These are phyloP conservation scores for Setophaga kirtlandii DNA, from an alignment of 2,113 vertebrate genomes.

Conservation along the genomic window DNA sequence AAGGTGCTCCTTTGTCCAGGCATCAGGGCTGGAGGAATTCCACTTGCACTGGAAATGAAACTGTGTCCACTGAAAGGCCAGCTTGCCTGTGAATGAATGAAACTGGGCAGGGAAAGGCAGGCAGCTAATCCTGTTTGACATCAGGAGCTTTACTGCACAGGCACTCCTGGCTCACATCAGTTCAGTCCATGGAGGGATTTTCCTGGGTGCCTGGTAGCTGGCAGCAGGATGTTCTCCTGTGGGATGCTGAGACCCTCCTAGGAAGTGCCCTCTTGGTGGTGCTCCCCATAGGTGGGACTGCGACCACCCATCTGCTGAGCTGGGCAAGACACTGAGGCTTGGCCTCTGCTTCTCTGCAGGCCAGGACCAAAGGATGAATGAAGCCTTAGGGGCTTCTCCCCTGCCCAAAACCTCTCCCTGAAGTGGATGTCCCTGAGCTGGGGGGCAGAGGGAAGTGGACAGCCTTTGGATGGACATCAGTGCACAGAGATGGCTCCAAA, in stretches of 20 bases:
- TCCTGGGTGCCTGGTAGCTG: not conserved
- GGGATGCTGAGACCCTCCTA: not conserved
- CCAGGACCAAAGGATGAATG: not conserved
- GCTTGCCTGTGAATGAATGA: fast-evolving
- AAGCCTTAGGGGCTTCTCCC: not conserved
- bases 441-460: fast-evolving
- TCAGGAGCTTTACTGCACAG: not conserved
- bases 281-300: not conserved
- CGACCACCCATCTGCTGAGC: not conserved
- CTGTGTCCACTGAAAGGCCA: not conserved
- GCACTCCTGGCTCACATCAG: not conserved
- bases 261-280: not conserved
- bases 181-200: not conserved
- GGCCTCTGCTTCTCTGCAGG: not conserved
- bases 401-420: not conserved
- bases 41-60: not conserved
- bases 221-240: not conserved
- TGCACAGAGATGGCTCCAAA: not conserved
- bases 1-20: not conserved
- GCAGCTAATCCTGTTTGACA: not conserved
- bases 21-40: not conserved
- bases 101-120: not conserved
- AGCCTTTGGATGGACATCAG: not conserved
- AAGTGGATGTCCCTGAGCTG: not conserved
- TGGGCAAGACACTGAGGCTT: not conserved